A percentile compares a stretch with the other conserved stretches of the same genome.
These are phyloP conservation scores for Neotoxoptera formosana DNA, from an alignment of 1,140 invertebrate species.

Conservation along the genomic window DNA sequence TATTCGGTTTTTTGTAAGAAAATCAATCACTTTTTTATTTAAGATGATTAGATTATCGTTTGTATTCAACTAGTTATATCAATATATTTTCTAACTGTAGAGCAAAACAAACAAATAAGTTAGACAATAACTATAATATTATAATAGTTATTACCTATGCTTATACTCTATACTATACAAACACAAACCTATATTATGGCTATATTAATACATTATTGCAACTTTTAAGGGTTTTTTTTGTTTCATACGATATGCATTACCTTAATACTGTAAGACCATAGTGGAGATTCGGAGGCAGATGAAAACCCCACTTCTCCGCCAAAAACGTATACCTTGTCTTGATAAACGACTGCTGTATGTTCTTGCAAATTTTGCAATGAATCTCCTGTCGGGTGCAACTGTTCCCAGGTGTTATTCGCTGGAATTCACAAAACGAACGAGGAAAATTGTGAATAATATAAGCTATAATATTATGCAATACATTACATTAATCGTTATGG, in stretches of 20 bases:
- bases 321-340: constrained; percentile 82
- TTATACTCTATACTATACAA: neutral
- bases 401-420: constrained; percentile 76
- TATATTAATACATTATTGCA: neutral
- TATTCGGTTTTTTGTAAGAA: neutral
- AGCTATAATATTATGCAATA: neutral
- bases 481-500: constrained; percentile 7
- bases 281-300: constrained; percentile 79
- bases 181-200: neutral
- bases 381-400: constrained; percentile 74
- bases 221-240: neutral
- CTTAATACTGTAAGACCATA: constrained; percentile 87
- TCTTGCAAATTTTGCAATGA: constrained; percentile 82
- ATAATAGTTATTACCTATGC: neutral
- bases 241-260: constrained; percentile 64
- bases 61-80: neutral
- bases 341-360: constrained; percentile 82
- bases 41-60: neutral
- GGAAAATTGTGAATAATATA: neutral
- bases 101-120: neutral
- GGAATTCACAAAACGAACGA: constrained; percentile 69
- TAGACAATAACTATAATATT: neutral
- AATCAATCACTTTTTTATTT: constrained; percentile 15
- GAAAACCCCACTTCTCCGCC: constrained; percentile 87
- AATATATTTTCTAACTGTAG: neutral